phyloP scores from a whole-genome alignment of 2,797 vertebrate genomes.

The Gymnopithys bicolor region DNA sequence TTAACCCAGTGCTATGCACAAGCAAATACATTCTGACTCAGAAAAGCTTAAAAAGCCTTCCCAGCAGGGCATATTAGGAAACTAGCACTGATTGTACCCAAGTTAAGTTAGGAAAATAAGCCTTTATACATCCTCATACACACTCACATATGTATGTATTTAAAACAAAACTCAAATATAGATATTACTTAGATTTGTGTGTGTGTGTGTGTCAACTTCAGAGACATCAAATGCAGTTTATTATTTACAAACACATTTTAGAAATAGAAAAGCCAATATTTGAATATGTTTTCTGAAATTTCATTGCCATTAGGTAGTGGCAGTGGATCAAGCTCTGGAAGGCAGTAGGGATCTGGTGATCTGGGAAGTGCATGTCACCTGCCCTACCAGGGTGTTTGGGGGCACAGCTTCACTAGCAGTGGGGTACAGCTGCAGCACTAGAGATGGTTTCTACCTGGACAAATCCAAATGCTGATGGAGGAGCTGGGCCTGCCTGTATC shows the following conservation, averaged over 20 bases:
- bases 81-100: background rate
- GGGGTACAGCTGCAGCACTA: background rate
- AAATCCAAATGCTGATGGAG: background rate
- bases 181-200: no score
- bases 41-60: background rate
- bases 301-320: background rate
- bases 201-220: no score
- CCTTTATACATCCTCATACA: background rate
- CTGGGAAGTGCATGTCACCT: fast-evolving
- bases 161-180: background rate
- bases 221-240: background rate
- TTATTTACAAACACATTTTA: background rate
- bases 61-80: background rate
- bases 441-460: background rate
- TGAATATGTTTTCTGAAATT: background rate
- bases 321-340: background rate
- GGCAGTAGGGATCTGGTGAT: background rate
- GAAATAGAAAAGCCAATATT: background rate
- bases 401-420: background rate
- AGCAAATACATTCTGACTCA: background rate
- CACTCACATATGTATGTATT: fast-evolving
- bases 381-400: background rate
- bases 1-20: background rate
- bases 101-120: background rate
- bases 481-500: background rate